These are phyloP conservation scores for Hepsetus odoe DNA, from an alignment of 2,113 vertebrate species.

Conservation along the genomic window DNA sequence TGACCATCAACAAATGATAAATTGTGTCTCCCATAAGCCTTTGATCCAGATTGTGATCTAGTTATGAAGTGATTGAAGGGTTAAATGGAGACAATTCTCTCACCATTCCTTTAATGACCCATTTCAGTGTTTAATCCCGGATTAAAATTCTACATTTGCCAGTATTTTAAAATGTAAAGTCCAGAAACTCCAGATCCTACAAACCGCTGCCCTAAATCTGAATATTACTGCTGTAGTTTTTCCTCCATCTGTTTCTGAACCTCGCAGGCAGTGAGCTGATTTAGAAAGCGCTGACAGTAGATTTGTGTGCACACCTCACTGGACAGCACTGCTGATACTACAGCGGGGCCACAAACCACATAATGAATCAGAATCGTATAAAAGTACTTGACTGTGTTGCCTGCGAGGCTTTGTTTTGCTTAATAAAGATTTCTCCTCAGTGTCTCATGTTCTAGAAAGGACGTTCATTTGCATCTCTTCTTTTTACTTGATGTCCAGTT, in stretches of 20 bases:
- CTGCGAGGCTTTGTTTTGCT: background rate
- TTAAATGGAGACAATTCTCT: background rate
- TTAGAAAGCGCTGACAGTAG: conserved; percentile 64
- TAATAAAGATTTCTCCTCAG: conserved; percentile 36
- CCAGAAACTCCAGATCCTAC: background rate
- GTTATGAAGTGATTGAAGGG: background rate
- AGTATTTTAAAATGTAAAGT: background rate
- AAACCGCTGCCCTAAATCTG: background rate
- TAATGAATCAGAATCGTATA: background rate
- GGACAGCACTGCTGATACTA: conserved; percentile 63
- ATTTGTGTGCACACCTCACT: conserved; percentile 58
- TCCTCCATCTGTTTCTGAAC: conserved; percentile 41
- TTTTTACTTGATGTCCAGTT: too few relatives aligned
- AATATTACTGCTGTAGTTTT: background rate
- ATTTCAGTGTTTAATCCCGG: background rate
- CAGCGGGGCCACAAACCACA: background rate
- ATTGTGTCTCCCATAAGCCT: background rate
- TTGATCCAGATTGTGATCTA: background rate
- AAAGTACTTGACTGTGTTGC: background rate
- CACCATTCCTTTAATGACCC: background rate
- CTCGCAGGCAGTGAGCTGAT: conserved; percentile 31
- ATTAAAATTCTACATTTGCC: background rate
- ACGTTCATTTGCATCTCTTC: background rate
- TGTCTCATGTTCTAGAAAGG: too few relatives aligned
- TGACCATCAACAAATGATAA: too few relatives aligned